These are phyloP conservation scores for Crax fasciolata DNA, from an alignment of 2,797 vertebrate species.

Conservation along the genomic window DNA sequence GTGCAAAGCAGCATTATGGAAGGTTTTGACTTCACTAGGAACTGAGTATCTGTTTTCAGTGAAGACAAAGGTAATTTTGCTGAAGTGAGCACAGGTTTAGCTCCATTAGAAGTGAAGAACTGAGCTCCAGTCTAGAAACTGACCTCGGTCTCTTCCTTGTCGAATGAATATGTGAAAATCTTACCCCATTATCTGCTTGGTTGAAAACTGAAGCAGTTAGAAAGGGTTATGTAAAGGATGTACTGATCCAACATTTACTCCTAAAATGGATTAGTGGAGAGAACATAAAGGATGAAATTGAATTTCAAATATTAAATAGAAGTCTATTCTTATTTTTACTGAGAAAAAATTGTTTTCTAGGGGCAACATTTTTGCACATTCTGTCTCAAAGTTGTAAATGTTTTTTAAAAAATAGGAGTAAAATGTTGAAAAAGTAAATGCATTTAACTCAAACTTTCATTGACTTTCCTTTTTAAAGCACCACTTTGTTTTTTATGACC, in stretches of 20 bases:
- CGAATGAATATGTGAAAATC: neutral
- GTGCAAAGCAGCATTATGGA: neutral
- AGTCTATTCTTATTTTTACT: neutral
- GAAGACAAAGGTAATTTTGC: neutral
- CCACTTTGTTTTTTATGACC: neutral
- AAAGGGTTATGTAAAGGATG: neutral
- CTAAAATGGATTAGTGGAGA: neutral
- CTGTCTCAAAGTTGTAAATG: neutral
- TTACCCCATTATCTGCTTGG: neutral
- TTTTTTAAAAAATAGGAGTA: neutral
- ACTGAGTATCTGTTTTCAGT: neutral
- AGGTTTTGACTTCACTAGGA: neutral
- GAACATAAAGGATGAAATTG: neutral
- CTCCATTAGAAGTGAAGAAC: neutral
- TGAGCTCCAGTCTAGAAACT: neutral
- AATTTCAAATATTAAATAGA: neutral
- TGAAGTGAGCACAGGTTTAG: neutral
- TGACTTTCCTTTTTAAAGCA: neutral
- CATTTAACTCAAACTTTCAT: neutral
- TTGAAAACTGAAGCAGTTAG: neutral
- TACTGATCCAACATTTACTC: neutral
- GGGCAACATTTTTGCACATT: neutral
- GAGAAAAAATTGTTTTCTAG: neutral
- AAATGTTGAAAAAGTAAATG: neutral
- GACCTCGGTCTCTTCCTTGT: neutral